phyloP scores from a whole-genome alignment of 2,113 vertebrate genomes.

The Capreolus pygargus region DNA sequence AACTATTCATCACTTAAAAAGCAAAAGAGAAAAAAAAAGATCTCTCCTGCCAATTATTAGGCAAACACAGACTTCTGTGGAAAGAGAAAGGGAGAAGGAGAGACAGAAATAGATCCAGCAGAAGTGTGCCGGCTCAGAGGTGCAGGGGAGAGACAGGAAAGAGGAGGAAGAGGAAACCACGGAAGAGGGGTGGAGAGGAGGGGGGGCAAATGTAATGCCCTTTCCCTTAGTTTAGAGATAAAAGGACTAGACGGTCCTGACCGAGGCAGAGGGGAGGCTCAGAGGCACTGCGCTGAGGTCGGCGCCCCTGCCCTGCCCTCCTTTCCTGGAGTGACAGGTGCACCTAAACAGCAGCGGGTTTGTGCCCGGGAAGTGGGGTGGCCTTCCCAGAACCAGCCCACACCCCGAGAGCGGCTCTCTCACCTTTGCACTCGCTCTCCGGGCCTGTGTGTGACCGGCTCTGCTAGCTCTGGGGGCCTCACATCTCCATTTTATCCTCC shows the following conservation, averaged over 20 bases:
- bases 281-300: background rate
- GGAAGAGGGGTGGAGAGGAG: background rate
- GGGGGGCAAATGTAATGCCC: background rate
- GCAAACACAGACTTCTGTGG: conserved; percentile 82
- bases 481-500: background rate
- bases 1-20: conserved; percentile 96
- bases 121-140: conserved; percentile 11
- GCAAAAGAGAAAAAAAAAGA: conserved; percentile 80
- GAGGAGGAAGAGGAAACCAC: background rate
- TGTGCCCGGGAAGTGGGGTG: background rate
- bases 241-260: background rate
- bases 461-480: background rate
- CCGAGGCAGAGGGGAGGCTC: background rate
- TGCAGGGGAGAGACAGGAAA: background rate
- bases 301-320: background rate
- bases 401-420: background rate
- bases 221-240: background rate
- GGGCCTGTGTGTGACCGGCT: background rate
- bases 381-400: background rate
- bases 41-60: conserved; percentile 88
- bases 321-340: background rate
- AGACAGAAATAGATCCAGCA: conserved; percentile 32
- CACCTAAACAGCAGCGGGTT: background rate
- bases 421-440: background rate
- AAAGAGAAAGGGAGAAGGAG: background rate